Evolutionary conservation across 2,113 vertebrate species (phyloP).

Genomic region (Harpagus bidentatus): DNA sequence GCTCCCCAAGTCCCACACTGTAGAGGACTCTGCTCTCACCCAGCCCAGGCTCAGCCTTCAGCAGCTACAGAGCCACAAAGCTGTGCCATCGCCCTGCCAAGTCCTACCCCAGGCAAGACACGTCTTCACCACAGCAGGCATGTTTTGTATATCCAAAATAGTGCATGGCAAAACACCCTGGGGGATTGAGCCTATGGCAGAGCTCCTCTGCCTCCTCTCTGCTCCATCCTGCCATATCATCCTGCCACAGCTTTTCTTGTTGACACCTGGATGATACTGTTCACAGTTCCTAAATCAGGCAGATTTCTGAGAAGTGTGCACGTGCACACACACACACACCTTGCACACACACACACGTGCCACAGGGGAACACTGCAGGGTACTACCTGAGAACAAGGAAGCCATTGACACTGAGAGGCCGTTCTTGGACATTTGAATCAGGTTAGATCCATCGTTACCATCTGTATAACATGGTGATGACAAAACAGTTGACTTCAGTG

Average conservation of each 20-base stretch:
- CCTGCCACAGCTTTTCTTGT: neutral
- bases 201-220: neutral
- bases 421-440: conserved; percentile 89
- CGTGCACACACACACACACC: neutral
- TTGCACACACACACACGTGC: conserved; percentile 22
- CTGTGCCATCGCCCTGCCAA: neutral
- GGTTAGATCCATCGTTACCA: conserved; percentile 90
- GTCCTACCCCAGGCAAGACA: neutral
- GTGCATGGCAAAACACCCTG: neutral
- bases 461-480: conserved; percentile 83
- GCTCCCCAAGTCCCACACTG: neutral
- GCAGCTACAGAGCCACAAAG: neutral
- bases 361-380: neutral
- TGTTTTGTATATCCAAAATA: neutral
- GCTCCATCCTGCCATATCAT: neutral
- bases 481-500: conserved; percentile 69
- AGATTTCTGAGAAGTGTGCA: neutral
- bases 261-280: neutral
- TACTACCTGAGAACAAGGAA: conserved; percentile 93
- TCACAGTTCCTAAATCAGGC: neutral
- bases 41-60: neutral
- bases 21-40: neutral
- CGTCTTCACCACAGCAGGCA: neutral
- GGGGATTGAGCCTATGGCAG: neutral
- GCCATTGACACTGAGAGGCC: conserved; percentile 91